Percentiles rank a stretch among this genome's conserved stretches.
Evolutionary conservation across 1,140 invertebrate genomes (phyloP).

Genomic region (Drosophila tsacasi): DNA sequence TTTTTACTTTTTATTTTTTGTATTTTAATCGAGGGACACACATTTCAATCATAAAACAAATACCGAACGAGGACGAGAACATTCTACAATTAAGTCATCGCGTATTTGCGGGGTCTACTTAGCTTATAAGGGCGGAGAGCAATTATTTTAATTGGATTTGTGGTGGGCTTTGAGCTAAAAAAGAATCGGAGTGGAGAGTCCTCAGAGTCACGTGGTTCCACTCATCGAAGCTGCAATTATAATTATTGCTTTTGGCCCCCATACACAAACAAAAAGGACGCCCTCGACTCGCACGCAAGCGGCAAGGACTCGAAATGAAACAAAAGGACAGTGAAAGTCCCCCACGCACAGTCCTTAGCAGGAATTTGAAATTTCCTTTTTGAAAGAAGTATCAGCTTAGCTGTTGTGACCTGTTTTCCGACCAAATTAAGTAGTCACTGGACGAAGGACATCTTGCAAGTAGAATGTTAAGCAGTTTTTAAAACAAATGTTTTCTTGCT

Average conservation of each 20-base stretch:
- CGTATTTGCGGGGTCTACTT: conserved; percentile 34
- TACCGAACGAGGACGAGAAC: conserved; percentile 51
- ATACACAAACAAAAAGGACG: conserved; percentile 26
- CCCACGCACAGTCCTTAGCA: background rate
- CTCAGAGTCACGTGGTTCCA: conserved; percentile 63
- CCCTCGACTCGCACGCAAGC: conserved; percentile 65
- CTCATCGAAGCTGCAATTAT: conserved; percentile 69
- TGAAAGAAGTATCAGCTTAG: background rate
- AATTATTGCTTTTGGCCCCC: conserved; percentile 56
- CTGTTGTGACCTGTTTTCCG: background rate
- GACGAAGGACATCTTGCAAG: background rate
- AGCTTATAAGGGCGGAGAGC: conserved; percentile 33
- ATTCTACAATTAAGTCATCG: conserved; percentile 52
- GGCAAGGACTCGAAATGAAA: conserved; percentile 12
- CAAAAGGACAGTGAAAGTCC: conserved; percentile 12
- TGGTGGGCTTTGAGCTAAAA: conserved; percentile 7
- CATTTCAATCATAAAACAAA: conserved; percentile 86
- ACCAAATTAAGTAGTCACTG: background rate
- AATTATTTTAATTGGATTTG: conserved; percentile 73
- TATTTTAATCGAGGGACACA: conserved; percentile 70
- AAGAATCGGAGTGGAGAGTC: conserved; percentile 17
- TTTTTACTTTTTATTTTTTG: conserved; percentile 27
- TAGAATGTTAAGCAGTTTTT: too few relatives aligned
- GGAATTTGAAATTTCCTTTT: conserved; percentile 1
- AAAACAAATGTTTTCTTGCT: too few relatives aligned